Base-by-base conservation (phyloP, 2,797 vertebrate genomes). In the Adrianichthys oophorus region DNA sequence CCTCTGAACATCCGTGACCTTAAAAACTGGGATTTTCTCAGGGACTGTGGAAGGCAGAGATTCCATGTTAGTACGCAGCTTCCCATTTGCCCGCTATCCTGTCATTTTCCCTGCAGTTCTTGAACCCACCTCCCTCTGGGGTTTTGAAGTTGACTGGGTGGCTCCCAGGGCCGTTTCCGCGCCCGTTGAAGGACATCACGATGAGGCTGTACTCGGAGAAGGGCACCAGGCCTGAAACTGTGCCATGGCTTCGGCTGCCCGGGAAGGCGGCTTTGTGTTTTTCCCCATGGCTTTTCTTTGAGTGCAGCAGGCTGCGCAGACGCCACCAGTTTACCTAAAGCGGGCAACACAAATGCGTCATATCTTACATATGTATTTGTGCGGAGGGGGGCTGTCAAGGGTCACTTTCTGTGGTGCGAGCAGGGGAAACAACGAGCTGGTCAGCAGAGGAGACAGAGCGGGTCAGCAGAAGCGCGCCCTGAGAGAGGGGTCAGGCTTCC, bases 141-240 rank as follows among this genome's bases (percentile, higher is more conserved):
- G 96, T 98, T 79, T 92, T 93, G 85, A 99, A 98, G 70, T 83
- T 79, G 68, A 95, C 67, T 0, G 93, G 78, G 60, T 93, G 90
- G 79, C 97, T 99, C 82, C 94, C 95, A 0, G 98, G 98, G 17
- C 98, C 95, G 18, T 92, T 92, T 59, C 98, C 98, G 82, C 93
- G 91, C 60, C 93, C 88, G 57, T 96, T 99, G 84, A 95, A 99
- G 82, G 93, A 95, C 87, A 91, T 89, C 66, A 97, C 93, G 0
- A 92, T 95, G 68, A 99, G 86, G 71, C 57, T 91, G 86, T 97
- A 98, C 90, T 97, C 94, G 13, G 95, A 97, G 82, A 95, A 98
- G 19, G 96, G 93, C 5, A 87, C 92, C 2, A 98, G 90, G 4
- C 92, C 93, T 0, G 93, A 91, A 52, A 99, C 87, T 59, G 92